A percentile compares a stretch with the other conserved stretches of the same genome.
These are phyloP conservation scores for Caenorhabditis uteleia DNA, from an alignment of 2,888 invertebrate species.

Conservation along the genomic window DNA sequence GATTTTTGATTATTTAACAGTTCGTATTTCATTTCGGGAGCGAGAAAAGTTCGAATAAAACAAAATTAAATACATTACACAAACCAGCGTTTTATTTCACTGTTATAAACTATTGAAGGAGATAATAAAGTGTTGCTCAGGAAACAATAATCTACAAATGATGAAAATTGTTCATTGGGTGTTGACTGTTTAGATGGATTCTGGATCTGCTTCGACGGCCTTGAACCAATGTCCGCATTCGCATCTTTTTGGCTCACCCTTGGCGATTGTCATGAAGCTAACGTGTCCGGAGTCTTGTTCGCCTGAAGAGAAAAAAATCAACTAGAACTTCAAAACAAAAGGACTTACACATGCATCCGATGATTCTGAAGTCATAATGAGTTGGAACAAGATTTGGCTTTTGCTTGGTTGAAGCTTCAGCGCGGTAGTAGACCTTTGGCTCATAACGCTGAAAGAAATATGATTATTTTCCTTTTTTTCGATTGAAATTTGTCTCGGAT, in stretches of 20 bases:
- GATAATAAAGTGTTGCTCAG: no score
- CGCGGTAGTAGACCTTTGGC: constrained; percentile 69
- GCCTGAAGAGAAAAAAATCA: constrained; percentile 67
- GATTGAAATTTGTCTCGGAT: constrained; percentile 3
- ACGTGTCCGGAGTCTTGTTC: constrained; percentile 89
- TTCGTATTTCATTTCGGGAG: no score
- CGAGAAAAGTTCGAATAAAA: no score
- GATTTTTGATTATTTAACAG: no score
- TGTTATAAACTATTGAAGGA: no score
- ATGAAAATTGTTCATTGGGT: no score
- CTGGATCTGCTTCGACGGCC: constrained; percentile 76
- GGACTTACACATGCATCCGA: constrained; percentile 85
- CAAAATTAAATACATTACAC: no score
- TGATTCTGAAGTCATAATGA: constrained; percentile 84
- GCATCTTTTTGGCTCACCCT: constrained; percentile 81
- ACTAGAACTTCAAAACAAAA: constrained; percentile 1
- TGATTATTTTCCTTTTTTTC: neutral
- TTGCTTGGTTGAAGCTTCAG: constrained; percentile 79
- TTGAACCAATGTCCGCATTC: constrained; percentile 88
- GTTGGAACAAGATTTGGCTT: constrained; percentile 89
- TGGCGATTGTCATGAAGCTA: constrained; percentile 93
- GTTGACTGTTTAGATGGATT: constrained; percentile 60
- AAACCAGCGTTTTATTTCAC: no score
- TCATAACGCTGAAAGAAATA: constrained; percentile 66
- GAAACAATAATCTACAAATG: no score